Base-by-base conservation (phyloP, 2,888 invertebrate species). In the Melanophora roralis region DNA sequence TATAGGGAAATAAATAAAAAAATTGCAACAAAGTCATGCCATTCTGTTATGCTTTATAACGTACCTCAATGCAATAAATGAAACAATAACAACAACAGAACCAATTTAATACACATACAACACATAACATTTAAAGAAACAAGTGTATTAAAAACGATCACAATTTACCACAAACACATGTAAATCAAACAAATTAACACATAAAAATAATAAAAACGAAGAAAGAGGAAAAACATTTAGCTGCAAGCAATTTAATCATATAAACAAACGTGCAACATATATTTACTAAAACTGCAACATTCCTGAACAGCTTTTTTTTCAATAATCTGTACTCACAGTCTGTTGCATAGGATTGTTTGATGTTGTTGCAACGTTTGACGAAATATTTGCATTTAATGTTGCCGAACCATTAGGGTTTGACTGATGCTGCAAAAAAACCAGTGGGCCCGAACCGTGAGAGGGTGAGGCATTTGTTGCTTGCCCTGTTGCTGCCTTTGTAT, bases 351-450 rank as follows among this genome's bases (percentile, higher is more conserved):
- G 78, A 81, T 84, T 71, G 51, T 72, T 77, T 32, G 75, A 40
- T 47, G 72, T 47, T 45, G 74, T 64, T 49, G 75, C 60, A n/a
- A 73, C 80, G 82, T 84, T 69, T 67, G 76, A 43, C n/a, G 76
- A 38, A 45, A 47, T 84, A 27, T 71, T 76, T 43, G 65, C 62
- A 84, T 83, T 84, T 62, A 69, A 38, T 57, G 82, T n/a, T 49
- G 69, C n/a, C 7, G 64, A 40, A 21, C 34, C 43, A 49, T 47
- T 83, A 67, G 84, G 34, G 82, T 84, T 85, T 82, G 84, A 84
- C 81, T 84, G 86, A 83, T 88, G 88, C 57, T 87, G 88, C 80
- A 88, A 84, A 85, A 86, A 88, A 67, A 88, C 86, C 83, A 88
- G 85, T 79, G 88, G 88, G 67, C 88, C 87, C 69, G 27, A 84